A percentile compares a stretch with the other conserved stretches of the same genome.
These are phyloP conservation scores for Lethrus apterus DNA, from an alignment of 1,140 invertebrate species.

Conservation along the genomic window DNA sequence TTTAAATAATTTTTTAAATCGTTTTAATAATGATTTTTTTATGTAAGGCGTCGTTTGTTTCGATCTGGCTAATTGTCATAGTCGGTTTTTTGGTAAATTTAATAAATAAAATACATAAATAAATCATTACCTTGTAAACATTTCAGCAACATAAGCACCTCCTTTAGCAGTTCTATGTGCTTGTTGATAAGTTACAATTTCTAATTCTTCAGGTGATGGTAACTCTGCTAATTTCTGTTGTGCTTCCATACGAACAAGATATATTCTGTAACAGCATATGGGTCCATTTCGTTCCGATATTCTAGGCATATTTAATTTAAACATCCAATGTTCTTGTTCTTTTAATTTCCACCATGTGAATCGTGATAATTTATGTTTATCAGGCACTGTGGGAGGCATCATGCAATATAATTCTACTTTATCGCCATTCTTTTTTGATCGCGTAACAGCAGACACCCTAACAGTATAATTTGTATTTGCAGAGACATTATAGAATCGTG, in stretches of 20 bases:
- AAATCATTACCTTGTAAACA: conserved; percentile 60
- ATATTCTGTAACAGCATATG: conserved; percentile 78
- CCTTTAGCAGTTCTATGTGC: conserved; percentile 55
- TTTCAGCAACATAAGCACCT: conserved; percentile 75
- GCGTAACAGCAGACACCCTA: conserved; percentile 61
- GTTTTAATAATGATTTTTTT: too few relatives aligned
- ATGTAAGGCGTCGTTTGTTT: too few relatives aligned
- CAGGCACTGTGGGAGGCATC: conserved; percentile 63
- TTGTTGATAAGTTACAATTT: conserved; percentile 62
- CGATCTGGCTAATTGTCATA: too few relatives aligned
- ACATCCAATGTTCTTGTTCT: conserved; percentile 57
- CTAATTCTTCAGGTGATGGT: conserved; percentile 57
- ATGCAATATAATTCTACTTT: conserved; percentile 50
- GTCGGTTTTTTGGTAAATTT: too few relatives aligned
- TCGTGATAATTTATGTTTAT: conserved; percentile 52
- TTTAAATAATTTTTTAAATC: too few relatives aligned
- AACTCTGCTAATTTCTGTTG: conserved; percentile 58
- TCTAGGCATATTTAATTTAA: conserved; percentile 63
- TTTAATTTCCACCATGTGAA: conserved; percentile 66
- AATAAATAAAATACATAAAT: too few relatives aligned
- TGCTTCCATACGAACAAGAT: conserved; percentile 62
- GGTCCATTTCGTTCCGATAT: conserved; percentile 77
- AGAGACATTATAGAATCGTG: conserved; percentile 56
- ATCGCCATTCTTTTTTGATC: conserved; percentile 59
- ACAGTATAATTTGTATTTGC: conserved; percentile 76